phyloP scores from a whole-genome alignment of 2,888 invertebrate genomes.

The Ophion ellenae region DNA sequence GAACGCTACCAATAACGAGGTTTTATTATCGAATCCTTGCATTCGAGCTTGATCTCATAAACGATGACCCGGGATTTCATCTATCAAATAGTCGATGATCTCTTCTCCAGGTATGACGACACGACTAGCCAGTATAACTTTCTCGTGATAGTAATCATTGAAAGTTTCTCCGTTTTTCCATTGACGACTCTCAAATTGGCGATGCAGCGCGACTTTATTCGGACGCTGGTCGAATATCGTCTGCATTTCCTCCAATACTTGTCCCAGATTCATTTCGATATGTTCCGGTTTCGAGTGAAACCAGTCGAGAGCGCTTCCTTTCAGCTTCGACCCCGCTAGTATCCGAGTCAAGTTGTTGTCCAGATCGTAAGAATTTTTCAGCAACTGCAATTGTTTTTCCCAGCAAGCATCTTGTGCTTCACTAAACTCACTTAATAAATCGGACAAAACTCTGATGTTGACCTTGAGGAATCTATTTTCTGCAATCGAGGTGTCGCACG shows the following conservation, averaged over 20 bases:
- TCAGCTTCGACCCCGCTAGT: too few relatives aligned
- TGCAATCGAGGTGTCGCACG: not conserved
- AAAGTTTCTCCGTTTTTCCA: constrained; percentile 19
- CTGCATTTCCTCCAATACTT: too few relatives aligned
- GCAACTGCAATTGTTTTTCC: constrained; percentile 24
- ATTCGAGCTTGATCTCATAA: constrained; percentile 14
- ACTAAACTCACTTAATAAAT: constrained; percentile 14
- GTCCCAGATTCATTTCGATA: too few relatives aligned
- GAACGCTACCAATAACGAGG: constrained; percentile 18
- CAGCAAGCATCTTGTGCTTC: constrained; percentile 11
- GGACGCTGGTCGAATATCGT: too few relatives aligned
- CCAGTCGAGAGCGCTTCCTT: too few relatives aligned
- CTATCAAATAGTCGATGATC: not conserved
- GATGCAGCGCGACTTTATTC: too few relatives aligned
- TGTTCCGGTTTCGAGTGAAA: too few relatives aligned
- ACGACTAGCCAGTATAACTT: not conserved
- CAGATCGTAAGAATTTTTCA: constrained; percentile 28
- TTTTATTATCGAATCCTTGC: constrained; percentile 23
- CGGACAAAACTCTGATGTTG: constrained; percentile 9
- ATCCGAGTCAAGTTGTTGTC: constrained; percentile 26
- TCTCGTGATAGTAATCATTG: constrained; percentile 44
- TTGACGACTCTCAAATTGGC: too few relatives aligned
- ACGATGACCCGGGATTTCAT: too few relatives aligned
- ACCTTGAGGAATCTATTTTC: constrained; percentile 14
- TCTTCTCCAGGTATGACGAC: not conserved